These are phyloP conservation scores for Aricia artaxerxes DNA, from an alignment of 2,888 invertebrate species.

Conservation along the genomic window DNA sequence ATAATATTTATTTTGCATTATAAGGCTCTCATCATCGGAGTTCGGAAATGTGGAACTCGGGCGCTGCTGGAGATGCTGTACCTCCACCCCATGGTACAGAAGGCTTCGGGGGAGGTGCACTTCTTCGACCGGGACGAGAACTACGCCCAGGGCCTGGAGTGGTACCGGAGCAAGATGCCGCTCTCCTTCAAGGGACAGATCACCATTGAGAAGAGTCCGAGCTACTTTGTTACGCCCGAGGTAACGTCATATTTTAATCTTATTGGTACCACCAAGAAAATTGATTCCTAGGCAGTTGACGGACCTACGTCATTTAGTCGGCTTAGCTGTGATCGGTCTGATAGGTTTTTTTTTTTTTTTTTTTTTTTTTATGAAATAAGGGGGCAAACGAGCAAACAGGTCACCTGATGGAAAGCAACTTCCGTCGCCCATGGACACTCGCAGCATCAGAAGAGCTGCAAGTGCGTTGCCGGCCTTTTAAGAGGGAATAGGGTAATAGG, in stretches of 20 bases:
- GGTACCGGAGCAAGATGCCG: conserved; percentile 98
- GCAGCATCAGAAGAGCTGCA: too few relatives aligned
- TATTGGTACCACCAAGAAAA: too few relatives aligned
- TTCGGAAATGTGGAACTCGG: conserved; percentile 97
- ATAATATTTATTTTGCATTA: not conserved
- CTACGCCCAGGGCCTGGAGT: conserved; percentile 94
- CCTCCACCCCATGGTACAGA: conserved; percentile 94
- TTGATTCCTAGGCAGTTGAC: too few relatives aligned
- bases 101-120: conserved; percentile 96
- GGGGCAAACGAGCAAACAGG: too few relatives aligned
- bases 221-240: conserved; percentile 97
- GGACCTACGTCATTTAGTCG: too few relatives aligned
- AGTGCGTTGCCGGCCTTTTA: too few relatives aligned
- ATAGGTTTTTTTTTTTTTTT: too few relatives aligned
- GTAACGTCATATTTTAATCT: conserved; percentile 65
- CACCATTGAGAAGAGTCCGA: conserved; percentile 98
- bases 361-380: too few relatives aligned
- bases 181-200: conserved; percentile 94
- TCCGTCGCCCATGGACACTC: too few relatives aligned
- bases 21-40: conserved; percentile 95
- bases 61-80: conserved; percentile 98
- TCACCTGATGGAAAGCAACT: too few relatives aligned
- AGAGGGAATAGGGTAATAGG: too few relatives aligned
- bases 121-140: conserved; percentile 98
- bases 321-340: too few relatives aligned